Conservation (phyloP, 2,113 vertebrate genomes). For the Alexandromys fortis region DNA sequence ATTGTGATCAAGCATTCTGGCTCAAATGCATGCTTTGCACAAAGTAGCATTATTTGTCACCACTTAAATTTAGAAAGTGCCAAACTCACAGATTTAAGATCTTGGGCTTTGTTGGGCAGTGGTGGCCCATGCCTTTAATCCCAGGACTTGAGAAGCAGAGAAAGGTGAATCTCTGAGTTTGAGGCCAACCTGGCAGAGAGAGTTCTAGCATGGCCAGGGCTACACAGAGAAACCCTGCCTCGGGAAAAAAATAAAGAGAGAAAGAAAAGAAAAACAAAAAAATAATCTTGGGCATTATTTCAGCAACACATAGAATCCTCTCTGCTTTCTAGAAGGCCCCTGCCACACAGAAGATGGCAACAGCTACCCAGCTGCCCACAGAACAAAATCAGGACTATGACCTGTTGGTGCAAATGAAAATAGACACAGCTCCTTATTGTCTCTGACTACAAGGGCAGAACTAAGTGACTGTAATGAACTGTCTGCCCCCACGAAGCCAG, state of each 20-base stretch:
- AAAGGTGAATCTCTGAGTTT: not conserved
- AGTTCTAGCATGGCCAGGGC: not conserved
- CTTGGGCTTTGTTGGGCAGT: not conserved
- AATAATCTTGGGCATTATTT: not conserved
- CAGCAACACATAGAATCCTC: no score
- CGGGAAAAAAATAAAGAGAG: not conserved
- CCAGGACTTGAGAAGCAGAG: not conserved
- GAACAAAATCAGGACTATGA: no score
- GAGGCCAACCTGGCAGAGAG: not conserved
- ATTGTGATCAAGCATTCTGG: not conserved
- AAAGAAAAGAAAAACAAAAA: not conserved
- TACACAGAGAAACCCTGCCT: not conserved
- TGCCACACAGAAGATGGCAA: no score
- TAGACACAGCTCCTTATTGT: no score
- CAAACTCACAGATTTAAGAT: not conserved
- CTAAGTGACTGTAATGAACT: not conserved
- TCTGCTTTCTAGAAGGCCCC: no score
- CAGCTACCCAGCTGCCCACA: no score
- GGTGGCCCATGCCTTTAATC: not conserved
- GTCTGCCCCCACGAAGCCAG: accelerated
- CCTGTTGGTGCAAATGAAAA: no score
- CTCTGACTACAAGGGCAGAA: not conserved
- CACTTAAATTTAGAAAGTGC: not conserved
- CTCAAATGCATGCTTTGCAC: not conserved
- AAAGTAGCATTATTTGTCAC: not conserved